Conservation (phyloP, 2,797 vertebrate species). For the Muscicapa comitata region DNA sequence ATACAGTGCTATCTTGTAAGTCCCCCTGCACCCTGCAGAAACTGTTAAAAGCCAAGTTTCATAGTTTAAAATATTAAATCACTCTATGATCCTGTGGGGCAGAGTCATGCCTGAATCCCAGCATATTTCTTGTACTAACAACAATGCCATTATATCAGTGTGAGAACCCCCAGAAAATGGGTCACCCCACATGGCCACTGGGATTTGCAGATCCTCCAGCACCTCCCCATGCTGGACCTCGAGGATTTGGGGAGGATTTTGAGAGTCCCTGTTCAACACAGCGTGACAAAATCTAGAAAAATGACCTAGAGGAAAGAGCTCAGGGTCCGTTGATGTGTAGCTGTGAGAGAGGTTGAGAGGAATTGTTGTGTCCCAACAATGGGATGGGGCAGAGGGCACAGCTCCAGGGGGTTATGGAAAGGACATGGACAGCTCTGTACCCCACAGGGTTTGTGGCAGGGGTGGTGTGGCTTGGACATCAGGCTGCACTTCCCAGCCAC, state of each 20-base stretch:
- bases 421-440: background rate
- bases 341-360: background rate
- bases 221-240: background rate
- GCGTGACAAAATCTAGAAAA: background rate
- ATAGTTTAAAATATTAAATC: conserved; percentile 46
- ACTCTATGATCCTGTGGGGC: conserved; percentile 26
- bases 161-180: background rate
- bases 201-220: background rate
- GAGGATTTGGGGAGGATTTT: background rate
- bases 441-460: background rate
- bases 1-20: conserved; percentile 58
- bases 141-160: background rate
- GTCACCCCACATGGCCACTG: background rate
- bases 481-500: background rate
- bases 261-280: background rate
- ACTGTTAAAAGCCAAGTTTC: conserved; percentile 56
- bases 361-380: background rate
- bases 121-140: conserved; percentile 11
- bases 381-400: background rate
- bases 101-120: conserved; percentile 21
- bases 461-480: background rate
- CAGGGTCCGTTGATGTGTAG: fast-evolving
- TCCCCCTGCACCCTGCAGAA: conserved; percentile 39
- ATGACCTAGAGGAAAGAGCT: background rate
- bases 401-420: background rate